Evolutionary conservation across 2,113 vertebrate species (phyloP).

Genomic region (Taxidea taxus): DNA sequence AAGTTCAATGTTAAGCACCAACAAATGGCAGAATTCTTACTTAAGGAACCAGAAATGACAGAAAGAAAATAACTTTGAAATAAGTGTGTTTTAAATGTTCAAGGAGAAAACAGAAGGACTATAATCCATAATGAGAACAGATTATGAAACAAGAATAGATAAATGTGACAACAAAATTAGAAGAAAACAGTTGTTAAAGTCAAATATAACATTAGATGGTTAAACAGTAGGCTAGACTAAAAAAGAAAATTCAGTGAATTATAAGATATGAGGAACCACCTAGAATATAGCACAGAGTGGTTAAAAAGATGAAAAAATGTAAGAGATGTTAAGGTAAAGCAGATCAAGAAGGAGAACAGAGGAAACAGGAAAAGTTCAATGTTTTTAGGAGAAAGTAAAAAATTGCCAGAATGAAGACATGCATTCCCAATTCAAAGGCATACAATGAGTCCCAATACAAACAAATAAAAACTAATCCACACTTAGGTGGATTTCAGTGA

Average conservation of each 20-base stretch:
- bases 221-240: not conserved
- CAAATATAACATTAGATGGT: not conserved
- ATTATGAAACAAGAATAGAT: not conserved
- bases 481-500: not conserved
- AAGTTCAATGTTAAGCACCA: not conserved
- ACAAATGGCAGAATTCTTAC: not conserved
- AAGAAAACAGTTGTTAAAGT: not conserved
- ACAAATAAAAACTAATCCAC: not conserved
- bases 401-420: not conserved
- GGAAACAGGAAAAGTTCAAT: not conserved
- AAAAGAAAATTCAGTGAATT: not conserved
- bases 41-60: not conserved
- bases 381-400: slow-evolving; percentile 16
- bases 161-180: not conserved
- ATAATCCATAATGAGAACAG: not conserved
- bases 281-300: not conserved
- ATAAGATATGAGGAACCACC: not conserved
- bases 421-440: not conserved
- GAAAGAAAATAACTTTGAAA: not conserved
- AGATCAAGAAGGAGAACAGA: not conserved
- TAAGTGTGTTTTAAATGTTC: not conserved
- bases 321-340: not conserved
- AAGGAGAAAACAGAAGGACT: not conserved
- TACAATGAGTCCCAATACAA: not conserved
- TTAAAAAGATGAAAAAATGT: not conserved